Evolutionary conservation across 2,888 invertebrate species (phyloP), one percentile per base, ranked within the genome.

Genomic region (Trissolcus japonicus): DNA sequence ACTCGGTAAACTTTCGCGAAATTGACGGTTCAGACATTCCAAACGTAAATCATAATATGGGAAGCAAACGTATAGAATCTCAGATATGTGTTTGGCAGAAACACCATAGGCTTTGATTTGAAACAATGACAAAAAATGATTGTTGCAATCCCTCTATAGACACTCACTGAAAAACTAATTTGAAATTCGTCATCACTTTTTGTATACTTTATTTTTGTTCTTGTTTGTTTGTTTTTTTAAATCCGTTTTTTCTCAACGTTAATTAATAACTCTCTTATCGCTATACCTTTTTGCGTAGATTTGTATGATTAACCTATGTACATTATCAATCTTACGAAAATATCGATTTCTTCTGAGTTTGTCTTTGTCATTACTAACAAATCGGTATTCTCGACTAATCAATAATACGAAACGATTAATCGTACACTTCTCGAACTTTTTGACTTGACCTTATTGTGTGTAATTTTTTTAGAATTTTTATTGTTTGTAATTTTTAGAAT

Each of bases 301-400:
- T 65, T 65, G 76, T 66, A 76, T 65, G 76, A 76, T 76, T 71
- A 76, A 76, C 65, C 69, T 68, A 71, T 66, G 46, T 71, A 76
- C 66, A 76, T 76, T 69, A 76, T 76, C 61, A 76, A 76, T 76
- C 62, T 66, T 76, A 76, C 71, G 76, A 76, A 71, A 76, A 76
- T 76, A 76, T 71, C 71, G 71, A 76, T 76, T 69, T 76, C 59
- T 53, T 60, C 48, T 62, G 61, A 53, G 41, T 56, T 57, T 11
- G 35, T 71, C 67, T 66, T 71, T 11, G 35, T 71, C 67, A 66
- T 71, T 71, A 66, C 53, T 71, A 71, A 76, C 61, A 69, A 76
- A 76, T 71, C 76, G 76, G 65, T 76, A 76, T 71, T 76, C 69
- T 76, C 76, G 76, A 66, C 56, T 76, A 76, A 76, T 76, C 56